Base-by-base conservation (phyloP, 2,113 vertebrate genomes). In the Casuarius casuarius region DNA sequence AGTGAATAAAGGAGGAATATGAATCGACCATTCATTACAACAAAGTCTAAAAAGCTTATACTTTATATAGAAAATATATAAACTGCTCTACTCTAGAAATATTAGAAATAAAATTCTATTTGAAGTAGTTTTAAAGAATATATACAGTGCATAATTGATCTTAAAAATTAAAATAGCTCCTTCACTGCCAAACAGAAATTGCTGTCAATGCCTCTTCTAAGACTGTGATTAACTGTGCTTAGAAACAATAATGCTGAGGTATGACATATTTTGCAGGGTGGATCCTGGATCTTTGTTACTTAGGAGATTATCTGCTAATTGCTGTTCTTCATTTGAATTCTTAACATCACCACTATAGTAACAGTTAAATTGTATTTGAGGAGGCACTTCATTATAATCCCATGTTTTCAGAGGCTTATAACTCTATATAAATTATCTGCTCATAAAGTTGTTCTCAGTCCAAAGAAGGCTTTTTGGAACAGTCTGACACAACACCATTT, bases 401-500 rank as follows among this genome's bases (percentile, higher is more conserved):
- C 78, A 56, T 54, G 28, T 84, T 93, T 95, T 86, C 75, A 78
- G 72, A 91, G 15, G 25, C 29, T 95, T 95, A 35, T 86, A 88
- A 85, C 63, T 91, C 91, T 59, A 56, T 91, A 72, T 29, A 92
- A 85, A 86, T 92, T 91, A 92, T 86, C 74, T 74, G n/a, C 51
- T 91, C 49, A 74, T 92, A 38, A 76, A 80, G 33, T 87, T 92
- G 73, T 92, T 95, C 54, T 29, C 65, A 83, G 31, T 38, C 72
- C 51, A 90, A 71, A 86, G 54, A 61, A 87, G 72, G 51, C 78
- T 88, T 91, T 95, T 80, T 95, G 78, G n/a, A 95, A 68, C 78
- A 84, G 91, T 92, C 91, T 97, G 89, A 91, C 92, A 95, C 84
- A 94, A 77, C 61, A 90, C 31, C 71, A 92, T 95, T 97, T 95